Conservation (phyloP, 2,888 invertebrate genomes). For the Morpho helenor region DNA sequence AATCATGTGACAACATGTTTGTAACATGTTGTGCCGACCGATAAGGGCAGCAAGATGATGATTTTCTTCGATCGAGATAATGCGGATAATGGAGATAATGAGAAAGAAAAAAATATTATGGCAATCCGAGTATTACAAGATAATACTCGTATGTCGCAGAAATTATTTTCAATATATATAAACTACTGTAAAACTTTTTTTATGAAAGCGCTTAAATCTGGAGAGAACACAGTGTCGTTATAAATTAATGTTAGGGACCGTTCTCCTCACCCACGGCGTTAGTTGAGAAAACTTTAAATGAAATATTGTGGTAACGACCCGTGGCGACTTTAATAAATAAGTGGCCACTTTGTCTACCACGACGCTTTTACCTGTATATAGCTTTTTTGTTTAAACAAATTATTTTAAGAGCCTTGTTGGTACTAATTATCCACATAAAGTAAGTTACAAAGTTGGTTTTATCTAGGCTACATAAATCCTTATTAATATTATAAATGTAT, state of each 20-base stretch:
- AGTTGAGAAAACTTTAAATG: conserved; percentile 6
- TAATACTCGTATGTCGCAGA: too few relatives aligned
- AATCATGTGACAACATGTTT: too few relatives aligned
- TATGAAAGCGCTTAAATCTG: neutral
- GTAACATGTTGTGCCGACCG: too few relatives aligned
- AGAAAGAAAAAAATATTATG: neutral
- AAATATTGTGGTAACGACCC: neutral
- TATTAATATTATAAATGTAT: too few relatives aligned
- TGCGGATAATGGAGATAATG: too few relatives aligned
- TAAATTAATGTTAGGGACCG: conserved; percentile 9
- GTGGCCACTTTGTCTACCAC: neutral
- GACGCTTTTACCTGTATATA: neutral
- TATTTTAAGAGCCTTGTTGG: too few relatives aligned
- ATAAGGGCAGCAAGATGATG: too few relatives aligned
- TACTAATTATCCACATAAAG: too few relatives aligned
- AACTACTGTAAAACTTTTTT: neutral
- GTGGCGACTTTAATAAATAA: conserved; percentile 3
- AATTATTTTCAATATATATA: neutral
- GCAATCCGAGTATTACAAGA: neutral
- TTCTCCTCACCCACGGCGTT: conserved; percentile 1
- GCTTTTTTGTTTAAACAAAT: too few relatives aligned
- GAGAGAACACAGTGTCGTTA: neutral
- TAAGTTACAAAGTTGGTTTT: too few relatives aligned
- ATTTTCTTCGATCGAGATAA: too few relatives aligned
- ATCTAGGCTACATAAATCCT: too few relatives aligned